These are phyloP conservation scores for Leptinotarsa juncta DNA, from an alignment of 2,888 invertebrate species.

Conservation along the genomic window DNA sequence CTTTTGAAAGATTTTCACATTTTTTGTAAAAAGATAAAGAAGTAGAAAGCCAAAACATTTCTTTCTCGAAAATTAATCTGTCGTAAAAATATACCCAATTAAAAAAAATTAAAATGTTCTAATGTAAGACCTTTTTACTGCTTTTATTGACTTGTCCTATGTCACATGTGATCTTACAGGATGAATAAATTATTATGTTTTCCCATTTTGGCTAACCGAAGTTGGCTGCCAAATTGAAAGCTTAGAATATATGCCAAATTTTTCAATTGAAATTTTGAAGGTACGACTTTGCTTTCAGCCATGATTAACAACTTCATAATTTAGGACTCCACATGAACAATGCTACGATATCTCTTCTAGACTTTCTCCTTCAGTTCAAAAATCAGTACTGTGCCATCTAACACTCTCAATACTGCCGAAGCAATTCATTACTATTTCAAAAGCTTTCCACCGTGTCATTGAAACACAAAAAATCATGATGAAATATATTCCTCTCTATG, in stretches of 20 bases:
- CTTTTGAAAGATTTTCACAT: no score
- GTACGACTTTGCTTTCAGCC: background rate
- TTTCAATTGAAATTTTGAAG: background rate
- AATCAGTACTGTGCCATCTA: background rate
- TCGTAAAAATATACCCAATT: no score
- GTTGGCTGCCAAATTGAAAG: no score
- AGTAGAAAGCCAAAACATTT: no score
- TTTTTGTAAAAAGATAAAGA: no score
- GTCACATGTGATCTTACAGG: no score
- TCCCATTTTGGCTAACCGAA: no score
- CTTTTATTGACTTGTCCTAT: no score
- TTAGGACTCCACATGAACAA: background rate
- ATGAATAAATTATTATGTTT: no score
- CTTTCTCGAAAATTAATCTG: no score
- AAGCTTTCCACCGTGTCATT: background rate
- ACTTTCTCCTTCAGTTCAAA: background rate
- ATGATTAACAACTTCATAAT: background rate
- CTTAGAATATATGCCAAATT: background rate
- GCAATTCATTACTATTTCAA: constrained; percentile 1
- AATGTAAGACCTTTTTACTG: no score
- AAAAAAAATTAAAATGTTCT: no score
- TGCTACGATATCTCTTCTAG: background rate
- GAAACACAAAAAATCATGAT: background rate
- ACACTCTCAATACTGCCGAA: background rate
- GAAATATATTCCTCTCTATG: background rate